phyloP scores from a whole-genome alignment of 1,140 invertebrate species.

The Scaptomyza pallida region DNA sequence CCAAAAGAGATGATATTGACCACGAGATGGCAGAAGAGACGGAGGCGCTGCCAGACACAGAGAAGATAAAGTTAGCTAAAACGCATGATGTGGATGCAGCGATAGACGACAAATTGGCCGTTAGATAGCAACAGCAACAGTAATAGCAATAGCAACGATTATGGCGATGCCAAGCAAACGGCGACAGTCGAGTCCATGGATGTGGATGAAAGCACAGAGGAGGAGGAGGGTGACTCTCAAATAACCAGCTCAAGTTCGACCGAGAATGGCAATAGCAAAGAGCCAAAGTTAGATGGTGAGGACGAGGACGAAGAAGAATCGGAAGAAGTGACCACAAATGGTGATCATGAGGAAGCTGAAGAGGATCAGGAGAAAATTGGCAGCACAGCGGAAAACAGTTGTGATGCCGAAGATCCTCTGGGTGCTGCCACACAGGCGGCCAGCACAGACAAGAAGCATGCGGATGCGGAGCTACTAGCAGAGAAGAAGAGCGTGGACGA shows the following conservation, averaged over 20 bases:
- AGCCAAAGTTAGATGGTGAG: slow-evolving; percentile 44
- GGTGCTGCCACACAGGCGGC: slow-evolving; percentile 50
- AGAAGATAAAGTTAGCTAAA: slow-evolving; percentile 14
- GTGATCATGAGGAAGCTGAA: slow-evolving; percentile 62
- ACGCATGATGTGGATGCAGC: slow-evolving; percentile 21
- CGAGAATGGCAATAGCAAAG: slow-evolving; percentile 55
- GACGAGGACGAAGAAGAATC: slow-evolving; percentile 54
- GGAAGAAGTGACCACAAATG: slow-evolving; percentile 73
- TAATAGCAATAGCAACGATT: slow-evolving; percentile 25
- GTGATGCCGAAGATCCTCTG: slow-evolving; percentile 71
- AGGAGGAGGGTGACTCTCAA: slow-evolving; percentile 68
- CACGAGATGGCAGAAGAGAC: background rate
- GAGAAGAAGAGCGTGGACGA: slow-evolving; percentile 39
- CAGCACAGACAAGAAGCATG: slow-evolving; percentile 37
- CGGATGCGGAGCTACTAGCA: slow-evolving; percentile 5
- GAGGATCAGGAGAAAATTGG: slow-evolving; percentile 76
- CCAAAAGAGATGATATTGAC: slow-evolving; percentile 21
- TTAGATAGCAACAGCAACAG: slow-evolving; percentile 28
- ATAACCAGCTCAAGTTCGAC: slow-evolving; percentile 67
- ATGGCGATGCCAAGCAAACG: slow-evolving; percentile 3
- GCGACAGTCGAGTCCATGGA: slow-evolving; percentile 41
- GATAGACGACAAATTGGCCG: slow-evolving; percentile 15
- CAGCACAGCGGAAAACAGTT: slow-evolving; percentile 71
- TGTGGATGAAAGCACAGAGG: slow-evolving; percentile 38
- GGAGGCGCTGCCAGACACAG: background rate